Evolutionary conservation across 92 coral and sea anemone species (phyloP).

Genomic region (Palythoa grandiflora): DNA sequence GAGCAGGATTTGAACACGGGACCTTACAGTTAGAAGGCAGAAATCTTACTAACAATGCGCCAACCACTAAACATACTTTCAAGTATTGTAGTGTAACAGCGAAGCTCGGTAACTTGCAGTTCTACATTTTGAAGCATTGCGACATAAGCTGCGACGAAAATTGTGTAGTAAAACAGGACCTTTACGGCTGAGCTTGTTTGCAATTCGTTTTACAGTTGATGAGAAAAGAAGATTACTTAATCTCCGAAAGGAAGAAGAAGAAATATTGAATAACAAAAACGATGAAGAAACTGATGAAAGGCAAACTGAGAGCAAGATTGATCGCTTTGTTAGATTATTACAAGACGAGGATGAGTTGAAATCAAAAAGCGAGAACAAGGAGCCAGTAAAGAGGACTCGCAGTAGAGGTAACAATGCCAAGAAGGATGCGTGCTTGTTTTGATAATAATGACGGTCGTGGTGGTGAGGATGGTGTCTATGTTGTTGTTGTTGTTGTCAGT

Average conservation of each 20-base stretch:
- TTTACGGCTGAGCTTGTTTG: not conserved
- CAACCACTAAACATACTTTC: too few relatives aligned
- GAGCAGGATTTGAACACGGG: too few relatives aligned
- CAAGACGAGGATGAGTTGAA: conserved; percentile 18
- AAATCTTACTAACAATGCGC: too few relatives aligned
- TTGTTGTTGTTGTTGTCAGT: too few relatives aligned
- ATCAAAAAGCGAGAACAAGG: not conserved
- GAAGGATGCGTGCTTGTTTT: too few relatives aligned
- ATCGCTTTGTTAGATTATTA: conserved; percentile 16
- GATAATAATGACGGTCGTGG: too few relatives aligned
- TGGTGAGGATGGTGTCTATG: too few relatives aligned
- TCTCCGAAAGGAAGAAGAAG: not conserved
- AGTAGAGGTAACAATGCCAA: conserved; percentile 2
- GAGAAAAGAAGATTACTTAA: conserved; percentile 29
- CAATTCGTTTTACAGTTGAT: conserved; percentile 7
- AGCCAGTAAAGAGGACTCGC: not conserved
- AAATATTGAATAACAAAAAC: not conserved
- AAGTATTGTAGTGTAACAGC: too few relatives aligned
- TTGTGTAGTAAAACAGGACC: not conserved
- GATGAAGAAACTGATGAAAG: not conserved
- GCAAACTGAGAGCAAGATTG: not conserved
- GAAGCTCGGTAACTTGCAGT: too few relatives aligned
- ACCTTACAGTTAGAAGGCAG: too few relatives aligned
- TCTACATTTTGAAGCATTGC: not conserved
- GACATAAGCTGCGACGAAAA: not conserved